A percentile compares a stretch with the other conserved stretches of the same genome.
Evolutionary conservation across 2,113 vertebrate genomes (phyloP).

Genomic region (Electrona antarctica): DNA sequence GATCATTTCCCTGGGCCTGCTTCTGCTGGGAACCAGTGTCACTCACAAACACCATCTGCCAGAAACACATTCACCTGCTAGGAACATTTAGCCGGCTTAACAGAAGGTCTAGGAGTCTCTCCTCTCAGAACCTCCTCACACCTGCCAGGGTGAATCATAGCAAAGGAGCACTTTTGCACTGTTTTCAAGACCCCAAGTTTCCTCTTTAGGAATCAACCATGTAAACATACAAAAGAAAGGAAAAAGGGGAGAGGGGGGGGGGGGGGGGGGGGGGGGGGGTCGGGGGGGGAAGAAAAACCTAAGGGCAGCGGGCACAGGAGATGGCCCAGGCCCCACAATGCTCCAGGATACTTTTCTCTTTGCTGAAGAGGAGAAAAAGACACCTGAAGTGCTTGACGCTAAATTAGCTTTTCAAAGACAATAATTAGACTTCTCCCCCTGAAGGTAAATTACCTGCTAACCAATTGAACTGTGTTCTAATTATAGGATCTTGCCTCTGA

Average conservation of each 20-base stretch:
- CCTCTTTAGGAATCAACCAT: constrained; percentile 48
- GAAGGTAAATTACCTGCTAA: constrained; percentile 85
- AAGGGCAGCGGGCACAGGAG: constrained; percentile 46
- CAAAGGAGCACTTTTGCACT: not conserved
- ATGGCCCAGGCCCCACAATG: constrained; percentile 33
- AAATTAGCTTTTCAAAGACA: constrained; percentile 85
- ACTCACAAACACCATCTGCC: constrained; percentile 90
- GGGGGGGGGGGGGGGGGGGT: constrained; percentile 12
- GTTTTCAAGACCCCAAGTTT: constrained; percentile 39
- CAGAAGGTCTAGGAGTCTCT: constrained; percentile 58
- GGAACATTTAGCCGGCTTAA: constrained; percentile 63
- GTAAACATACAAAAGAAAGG: not conserved
- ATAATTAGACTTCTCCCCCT: constrained; percentile 84
- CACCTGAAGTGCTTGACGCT: constrained; percentile 83
- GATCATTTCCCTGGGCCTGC: constrained; percentile 77
- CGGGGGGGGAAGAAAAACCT: constrained; percentile 34
- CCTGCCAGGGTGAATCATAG: constrained; percentile 51
- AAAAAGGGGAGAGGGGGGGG: too few relatives aligned
- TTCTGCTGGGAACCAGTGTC: constrained; percentile 85
- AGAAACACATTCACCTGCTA: constrained; percentile 73
- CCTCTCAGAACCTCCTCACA: constrained; percentile 38
- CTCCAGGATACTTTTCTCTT: constrained; percentile 74
- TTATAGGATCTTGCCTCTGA: constrained; percentile 79
- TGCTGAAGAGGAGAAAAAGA: constrained; percentile 70
- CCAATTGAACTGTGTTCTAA: constrained; percentile 83